Conservation (phyloP, 2,797 vertebrate species). For the Hypotaenidia okinawae region DNA sequence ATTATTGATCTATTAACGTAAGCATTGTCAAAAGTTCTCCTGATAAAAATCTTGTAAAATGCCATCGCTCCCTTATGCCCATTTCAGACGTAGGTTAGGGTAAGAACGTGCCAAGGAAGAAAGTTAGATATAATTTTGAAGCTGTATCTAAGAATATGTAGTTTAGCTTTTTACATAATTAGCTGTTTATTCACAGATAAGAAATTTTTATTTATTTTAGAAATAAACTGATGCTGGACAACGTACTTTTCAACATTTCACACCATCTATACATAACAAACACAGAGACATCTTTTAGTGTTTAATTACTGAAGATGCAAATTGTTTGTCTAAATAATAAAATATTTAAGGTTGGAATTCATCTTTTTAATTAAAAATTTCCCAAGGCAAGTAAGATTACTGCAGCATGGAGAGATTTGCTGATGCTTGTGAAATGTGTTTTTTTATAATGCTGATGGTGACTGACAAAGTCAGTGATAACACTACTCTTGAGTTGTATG, state of each 20-base stretch:
- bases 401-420: conserved; percentile 1
- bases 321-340: conserved; percentile 47
- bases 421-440: conserved; percentile 13
- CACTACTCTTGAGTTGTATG: conserved; percentile 67
- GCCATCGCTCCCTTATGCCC: neutral
- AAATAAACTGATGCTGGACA: neutral
- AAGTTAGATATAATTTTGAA: neutral
- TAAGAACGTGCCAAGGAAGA: neutral
- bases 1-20: neutral
- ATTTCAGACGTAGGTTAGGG: neutral
- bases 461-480: conserved; percentile 72
- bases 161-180: neutral
- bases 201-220: neutral
- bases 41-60: neutral
- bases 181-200: neutral
- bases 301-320: conserved; percentile 27
- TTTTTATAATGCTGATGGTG: conserved; percentile 63
- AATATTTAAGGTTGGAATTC: conserved; percentile 37
- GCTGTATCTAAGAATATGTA: neutral
- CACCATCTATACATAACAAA: neutral
- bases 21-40: neutral
- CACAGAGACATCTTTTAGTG: neutral
- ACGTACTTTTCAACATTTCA: neutral
- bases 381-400: conserved; percentile 56
- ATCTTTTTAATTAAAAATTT: conserved; percentile 58